Evolutionary conservation across 1,140 invertebrate species (phyloP), one percentile per base, ranked within the genome.

Genomic region (Zophobas morio): DNA sequence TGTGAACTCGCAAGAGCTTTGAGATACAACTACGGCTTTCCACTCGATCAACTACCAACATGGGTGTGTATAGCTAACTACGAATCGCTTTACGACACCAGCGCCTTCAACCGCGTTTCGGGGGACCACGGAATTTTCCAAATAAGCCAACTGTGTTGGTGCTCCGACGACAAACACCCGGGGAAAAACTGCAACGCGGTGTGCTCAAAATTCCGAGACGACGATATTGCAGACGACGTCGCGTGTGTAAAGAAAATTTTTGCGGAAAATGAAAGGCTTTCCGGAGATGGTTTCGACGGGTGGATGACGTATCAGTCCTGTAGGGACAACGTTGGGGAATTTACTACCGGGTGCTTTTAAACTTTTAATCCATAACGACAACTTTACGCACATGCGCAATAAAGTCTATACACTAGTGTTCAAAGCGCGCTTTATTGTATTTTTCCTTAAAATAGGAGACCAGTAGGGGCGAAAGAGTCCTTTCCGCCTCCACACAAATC

Each of bases 371-470:
- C 20, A 20, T 20, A 20, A 20, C 20, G 20, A 20, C 20, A 20
- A 20, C 20, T 20, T 20, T 20, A 0, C 20, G 20, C 20, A 20
- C 20, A 20, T 20, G 20, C 20, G 20, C 20, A 20, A 20, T 20
- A 20, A 20, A 20, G 20, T 20, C 20, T 20, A 20, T 20, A 20
- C 0, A 20, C 20, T 73, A 40, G n/a, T 36, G 37, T 36, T 53
- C 51, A 57, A 53, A 35, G 3, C 40, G 39, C 20, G 76, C 56
- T 42, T 60, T 73, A 46, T 47, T 33, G 42, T 77, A 77, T 66
- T 51, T 74, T 33, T 77, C 76, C 40, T 71, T 74, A 66, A 77
- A 77, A 36, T 60, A 56, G 0, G 57, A 36, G 0, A 47, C 60
- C 35, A 77, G 39, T 5, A 66, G 32, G n/a, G 70, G 53, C 4